Evolutionary conservation across 2,888 invertebrate genomes (phyloP).

Genomic region (Sialis lutaria): DNA sequence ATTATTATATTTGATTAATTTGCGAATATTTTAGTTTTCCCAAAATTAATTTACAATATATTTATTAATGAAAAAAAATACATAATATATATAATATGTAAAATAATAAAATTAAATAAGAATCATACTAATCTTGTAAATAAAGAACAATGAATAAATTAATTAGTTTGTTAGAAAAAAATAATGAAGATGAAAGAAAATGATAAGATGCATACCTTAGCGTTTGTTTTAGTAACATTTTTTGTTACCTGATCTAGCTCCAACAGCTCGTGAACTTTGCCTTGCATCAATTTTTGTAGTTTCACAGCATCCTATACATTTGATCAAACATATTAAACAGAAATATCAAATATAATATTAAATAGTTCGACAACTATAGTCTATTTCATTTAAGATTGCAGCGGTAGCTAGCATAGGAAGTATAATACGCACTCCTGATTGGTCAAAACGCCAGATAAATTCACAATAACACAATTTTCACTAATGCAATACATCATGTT

Average conservation of each 20-base stretch:
- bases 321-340: conserved; percentile 7
- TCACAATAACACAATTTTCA: too few species aligned
- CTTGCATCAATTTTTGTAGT: conserved; percentile 52
- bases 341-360: conserved; percentile 1
- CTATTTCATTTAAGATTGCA: too few species aligned
- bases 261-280: conserved; percentile 51
- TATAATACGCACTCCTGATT: too few species aligned
- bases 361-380: not conserved
- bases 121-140: not conserved
- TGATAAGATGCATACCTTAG: conserved; percentile 19
- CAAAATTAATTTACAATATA: too few species aligned
- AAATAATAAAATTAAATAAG: not conserved
- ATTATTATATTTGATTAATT: too few species aligned
- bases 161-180: too few species aligned
- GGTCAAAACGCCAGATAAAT: too few species aligned
- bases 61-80: too few species aligned
- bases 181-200: conserved; percentile 8
- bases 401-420: too few species aligned
- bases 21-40: too few species aligned
- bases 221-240: conserved; percentile 26
- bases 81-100: not conserved
- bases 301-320: conserved; percentile 46
- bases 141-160: not conserved
- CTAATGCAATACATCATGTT: too few species aligned
- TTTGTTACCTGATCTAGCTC: conserved; percentile 40